A percentile compares a stretch with the other conserved stretches of the same genome.
phyloP scores from a whole-genome alignment of 1,140 invertebrate genomes.

The Meloidogyne hapla region DNA sequence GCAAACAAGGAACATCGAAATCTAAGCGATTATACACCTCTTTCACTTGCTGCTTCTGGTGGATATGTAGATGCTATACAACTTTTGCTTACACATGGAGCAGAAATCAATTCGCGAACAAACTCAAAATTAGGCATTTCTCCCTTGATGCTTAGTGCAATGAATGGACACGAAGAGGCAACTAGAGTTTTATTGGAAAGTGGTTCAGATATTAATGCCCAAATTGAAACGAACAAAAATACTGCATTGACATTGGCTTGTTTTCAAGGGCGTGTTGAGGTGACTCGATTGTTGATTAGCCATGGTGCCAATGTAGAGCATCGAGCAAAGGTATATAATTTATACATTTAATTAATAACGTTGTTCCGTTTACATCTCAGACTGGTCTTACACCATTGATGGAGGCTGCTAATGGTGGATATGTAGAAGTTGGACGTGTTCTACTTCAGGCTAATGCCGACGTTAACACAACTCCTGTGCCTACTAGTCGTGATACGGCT shows the following conservation, averaged over 20 bases:
- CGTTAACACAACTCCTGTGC: constrained; percentile 95
- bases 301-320: constrained; percentile 98
- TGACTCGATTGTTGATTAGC: constrained; percentile 89
- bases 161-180: constrained; percentile 88
- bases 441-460: constrained; percentile 93
- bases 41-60: constrained; percentile 92
- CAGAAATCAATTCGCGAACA: constrained; percentile 88
- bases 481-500: constrained; percentile 93
- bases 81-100: constrained; percentile 82
- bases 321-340: constrained; percentile 79
- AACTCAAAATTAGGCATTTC: constrained; percentile 68
- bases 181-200: constrained; percentile 92
- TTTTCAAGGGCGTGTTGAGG: constrained; percentile 97
- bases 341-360: no score
- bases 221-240: constrained; percentile 98
- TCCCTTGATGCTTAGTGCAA: constrained; percentile 96
- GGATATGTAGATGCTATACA: constrained; percentile 99
- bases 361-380: constrained; percentile 64
- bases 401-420: constrained; percentile 98
- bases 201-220: constrained; percentile 99
- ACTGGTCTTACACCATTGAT: constrained; percentile 96
- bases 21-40: constrained; percentile 96
- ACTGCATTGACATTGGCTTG: constrained; percentile 97
- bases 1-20: constrained; percentile 96
- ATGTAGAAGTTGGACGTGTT: constrained; percentile 93